phyloP scores from a whole-genome alignment of 2,888 invertebrate species.

The Arge pagana region DNA sequence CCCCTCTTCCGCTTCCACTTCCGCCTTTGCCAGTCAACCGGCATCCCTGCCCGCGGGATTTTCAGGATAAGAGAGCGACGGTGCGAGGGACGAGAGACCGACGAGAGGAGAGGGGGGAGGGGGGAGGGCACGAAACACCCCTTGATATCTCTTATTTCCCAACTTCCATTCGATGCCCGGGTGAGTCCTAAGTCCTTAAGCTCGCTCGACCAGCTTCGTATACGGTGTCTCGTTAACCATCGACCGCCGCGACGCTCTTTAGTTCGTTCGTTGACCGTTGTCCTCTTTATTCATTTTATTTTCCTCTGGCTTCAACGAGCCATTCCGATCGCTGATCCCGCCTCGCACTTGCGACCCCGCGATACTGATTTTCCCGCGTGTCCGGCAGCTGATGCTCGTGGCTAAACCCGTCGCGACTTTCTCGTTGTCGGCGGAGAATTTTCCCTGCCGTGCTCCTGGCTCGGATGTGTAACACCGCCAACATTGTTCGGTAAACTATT shows the following conservation, averaged over 20 bases:
- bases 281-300: background rate
- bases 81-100: constrained; percentile 7
- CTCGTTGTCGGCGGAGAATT: too few relatives aligned
- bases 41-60: constrained; percentile 3
- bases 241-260: background rate
- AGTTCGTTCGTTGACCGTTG: background rate
- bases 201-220: too few relatives aligned
- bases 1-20: constrained; percentile 19
- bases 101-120: constrained; percentile 11
- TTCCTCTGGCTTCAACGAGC: background rate
- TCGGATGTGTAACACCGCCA: constrained; percentile 37
- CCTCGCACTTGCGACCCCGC: too few relatives aligned
- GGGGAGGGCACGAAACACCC: constrained; percentile 23
- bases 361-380: too few relatives aligned
- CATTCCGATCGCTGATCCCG: background rate
- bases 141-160: constrained; percentile 27
- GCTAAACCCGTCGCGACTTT: too few relatives aligned
- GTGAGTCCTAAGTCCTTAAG: constrained; percentile 25
- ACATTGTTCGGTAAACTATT: constrained; percentile 50
- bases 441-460: too few relatives aligned
- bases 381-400: too few relatives aligned
- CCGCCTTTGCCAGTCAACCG: constrained; percentile 6
- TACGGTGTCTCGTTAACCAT: too few relatives aligned
- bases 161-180: constrained; percentile 23
- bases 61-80: constrained; percentile 10